Conservation (phyloP, 1,140 invertebrate species). For the Orussus abietinus region DNA sequence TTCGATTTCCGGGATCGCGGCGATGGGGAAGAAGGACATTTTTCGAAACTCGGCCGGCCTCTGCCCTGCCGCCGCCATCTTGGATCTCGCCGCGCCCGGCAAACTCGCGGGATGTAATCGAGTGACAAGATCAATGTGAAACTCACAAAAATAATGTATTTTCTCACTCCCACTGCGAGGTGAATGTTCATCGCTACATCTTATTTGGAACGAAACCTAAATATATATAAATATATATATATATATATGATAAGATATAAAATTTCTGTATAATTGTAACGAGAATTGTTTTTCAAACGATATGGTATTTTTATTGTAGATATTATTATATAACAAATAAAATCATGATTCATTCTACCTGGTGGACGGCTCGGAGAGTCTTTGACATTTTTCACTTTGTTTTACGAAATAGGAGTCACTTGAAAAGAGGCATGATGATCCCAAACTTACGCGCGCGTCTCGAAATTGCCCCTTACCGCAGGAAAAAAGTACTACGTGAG, state of each 20-base stretch:
- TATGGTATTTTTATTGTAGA: constrained; percentile 55
- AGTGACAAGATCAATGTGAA: constrained; percentile 46
- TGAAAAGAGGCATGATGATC: no score
- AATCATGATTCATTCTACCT: constrained; percentile 52
- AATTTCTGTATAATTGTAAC: constrained; percentile 52
- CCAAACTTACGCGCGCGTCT: no score
- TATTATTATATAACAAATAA: constrained; percentile 54
- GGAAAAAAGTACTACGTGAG: no score
- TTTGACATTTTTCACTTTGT: no score
- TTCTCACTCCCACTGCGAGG: constrained; percentile 50
- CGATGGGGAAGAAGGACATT: no score
- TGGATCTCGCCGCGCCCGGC: no score
- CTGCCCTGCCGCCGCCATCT: no score
- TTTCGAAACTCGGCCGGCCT: constrained; percentile 14
- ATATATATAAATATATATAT: constrained; percentile 21
- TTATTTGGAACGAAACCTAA: constrained; percentile 49
- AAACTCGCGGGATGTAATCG: no score
- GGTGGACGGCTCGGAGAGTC: no score
- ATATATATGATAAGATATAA: constrained; percentile 47
- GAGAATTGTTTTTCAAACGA: constrained; percentile 54
- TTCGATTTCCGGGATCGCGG: no score
- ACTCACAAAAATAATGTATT: constrained; percentile 50
- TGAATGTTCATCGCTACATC: constrained; percentile 50
- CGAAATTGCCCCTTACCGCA: no score
- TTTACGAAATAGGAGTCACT: no score